Evolutionary conservation across 2,888 invertebrate species (phyloP), one percentile per base, ranked within the genome.

Genomic region (Ophion ellenae): DNA sequence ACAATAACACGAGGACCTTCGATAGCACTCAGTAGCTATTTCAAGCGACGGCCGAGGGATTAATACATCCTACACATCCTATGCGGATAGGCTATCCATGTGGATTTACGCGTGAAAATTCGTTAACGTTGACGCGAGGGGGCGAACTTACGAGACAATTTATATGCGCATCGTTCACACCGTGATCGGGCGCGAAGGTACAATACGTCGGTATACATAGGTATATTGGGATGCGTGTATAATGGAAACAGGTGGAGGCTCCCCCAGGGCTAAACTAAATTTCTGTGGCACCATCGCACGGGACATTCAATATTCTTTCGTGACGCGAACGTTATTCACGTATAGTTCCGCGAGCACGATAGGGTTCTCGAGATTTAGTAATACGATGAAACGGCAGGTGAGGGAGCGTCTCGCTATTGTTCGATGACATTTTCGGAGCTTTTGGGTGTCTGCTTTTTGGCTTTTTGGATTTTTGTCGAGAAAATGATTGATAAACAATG

Each of bases 271-370:
- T 81, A 20, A 36, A 47, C 70, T 61, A 32, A 79, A 75, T 75
- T 75, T 59, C 71, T 79, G n/a, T 53, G 36, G 67, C 73, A 63
- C 40, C 73, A 17, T n/a, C 14, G 57, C n/a, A 61, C 74, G 73
- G 69, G 78, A 78, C 70, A 78, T 82, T 67, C 81, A 81, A 81
- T 85, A 84, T 74, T 81, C 81, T 53, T 53, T 20, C 10, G 36
- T 36, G 63, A 63, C 63, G 20, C 24, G 59, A 63, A 40, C 45
- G 32, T n/a, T 59, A 73, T 73, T 32, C 36, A 53, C 14, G 1
- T 17, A 40, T 40, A 40, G 7, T 40, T 40, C 40, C 6, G 5
- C 40, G 40, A 40, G 40, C 40, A 6, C 40, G 40, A 40, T 9
- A 40, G 40, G 40, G 40, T 7, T 40, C 40, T 40, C 40, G 0